Evolutionary conservation across 2,888 invertebrate genomes (phyloP), one percentile per base, ranked within the genome.

Genomic region (Folsomia manolachei): DNA sequence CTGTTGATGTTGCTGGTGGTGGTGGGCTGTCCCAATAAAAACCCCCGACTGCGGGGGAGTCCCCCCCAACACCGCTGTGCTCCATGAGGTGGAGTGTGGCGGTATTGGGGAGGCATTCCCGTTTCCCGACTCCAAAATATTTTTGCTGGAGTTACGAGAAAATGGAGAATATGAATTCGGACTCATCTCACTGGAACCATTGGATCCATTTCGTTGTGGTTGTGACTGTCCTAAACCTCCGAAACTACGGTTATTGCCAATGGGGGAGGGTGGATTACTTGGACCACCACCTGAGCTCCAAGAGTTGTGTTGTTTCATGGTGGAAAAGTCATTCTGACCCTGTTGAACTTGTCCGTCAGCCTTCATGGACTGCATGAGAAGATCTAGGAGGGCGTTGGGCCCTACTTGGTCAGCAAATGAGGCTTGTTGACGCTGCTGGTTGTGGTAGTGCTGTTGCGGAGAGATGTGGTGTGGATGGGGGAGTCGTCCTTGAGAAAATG

Each of bases 51-150:
- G 74, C 56, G 81, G 72, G 64, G 73, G 72, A 72, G 74, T 74
- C 72, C 79, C 79, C 78, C 75, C 21, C 18, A 21, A 79, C 72
- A 75, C 76, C 74, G 75, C 75, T 72, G 76, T 80, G 80, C 75
- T 79, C 79, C 76, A 79, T 69, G 79, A 74, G 67, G 79, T 75
- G 39, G 79, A 78, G 64, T 4, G 39, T 4, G 39, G 39, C 39
- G 39, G 39, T 39, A 78, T 79, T 78, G 80, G 80, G 78, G 78
- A 81, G 75, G 79, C 77, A 39, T 74, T 79, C 79, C 79, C 80
- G 79, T 80, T 81, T 78, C 81, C 80, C 79, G 80, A 80, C 74
- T 80, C 80, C 73, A 79, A 72, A 73, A 79, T 74, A 71, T 79
- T 77, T 77, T 81, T 79, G 71, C 70, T 72, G 27, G 77, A 74